Evolutionary conservation across 2,797 vertebrate genomes (phyloP), one percentile per base, ranked within the genome.

Genomic region (Pagetopsis macropterus): DNA sequence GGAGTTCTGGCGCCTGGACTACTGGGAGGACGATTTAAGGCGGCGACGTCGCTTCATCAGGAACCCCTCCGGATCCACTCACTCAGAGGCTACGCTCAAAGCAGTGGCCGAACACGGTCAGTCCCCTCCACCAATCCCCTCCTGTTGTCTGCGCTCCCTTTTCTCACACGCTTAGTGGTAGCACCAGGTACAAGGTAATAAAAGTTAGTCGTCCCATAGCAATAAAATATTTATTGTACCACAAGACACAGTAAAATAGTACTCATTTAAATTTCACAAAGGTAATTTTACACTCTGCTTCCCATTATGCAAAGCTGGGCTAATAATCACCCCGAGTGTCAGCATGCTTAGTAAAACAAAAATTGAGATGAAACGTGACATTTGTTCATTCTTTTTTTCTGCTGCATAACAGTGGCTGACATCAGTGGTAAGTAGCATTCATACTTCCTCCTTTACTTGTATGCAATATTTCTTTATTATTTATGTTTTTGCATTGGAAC

Each of bases 11-110:
- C 97, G 98, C 96, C 97, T 99, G 91, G 98, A 99, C 97, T 98
- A 97, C 96, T 99, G 98, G 98, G 98, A 99, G 94, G 98, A 99
- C 95, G 97, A 99, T 96, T 96, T 99, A 96, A 96, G 98, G 95
- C 96, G 98, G 94, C 97, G 98, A 88, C 95, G 96, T 81, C 97
- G 98, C 91, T 98, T 99, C 94, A 94, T 98, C 93, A 97, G 95
- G 87, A 99, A 99, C 96, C 96, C 96, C 90, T 96, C 96, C 57
- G 98, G 98, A 95, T 99, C 97, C 80, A 95, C 96, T 93, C 98
- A 99, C 96, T 96, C 97, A 51, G 96, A 97, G 95, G 97, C 98
- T 75, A 95, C 96, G 16, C 97, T 99, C 87, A 97, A 95, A 95
- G 96, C 96, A 54, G 96, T 96, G 16, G 90, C 94, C 80, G 96